A percentile compares a stretch with the other conserved stretches of the same genome.
Evolutionary conservation across 1,140 invertebrate species (phyloP).

Genomic region (Pseudoatta argentina): DNA sequence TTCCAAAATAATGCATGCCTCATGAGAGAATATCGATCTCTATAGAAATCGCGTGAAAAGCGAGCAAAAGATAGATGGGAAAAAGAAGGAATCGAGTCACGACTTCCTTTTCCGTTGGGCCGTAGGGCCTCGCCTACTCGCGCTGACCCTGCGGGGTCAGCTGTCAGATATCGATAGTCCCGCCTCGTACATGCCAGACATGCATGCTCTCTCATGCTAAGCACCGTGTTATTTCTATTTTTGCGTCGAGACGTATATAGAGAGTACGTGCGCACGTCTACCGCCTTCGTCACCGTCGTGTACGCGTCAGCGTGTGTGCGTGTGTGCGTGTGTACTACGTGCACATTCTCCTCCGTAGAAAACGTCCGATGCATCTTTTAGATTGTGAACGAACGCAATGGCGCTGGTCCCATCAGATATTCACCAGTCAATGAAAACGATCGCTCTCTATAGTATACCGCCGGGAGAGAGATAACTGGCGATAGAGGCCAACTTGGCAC

Average conservation of each 20-base stretch:
- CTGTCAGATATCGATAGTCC: constrained; percentile 78
- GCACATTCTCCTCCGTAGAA: not conserved
- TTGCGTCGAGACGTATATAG: constrained; percentile 48
- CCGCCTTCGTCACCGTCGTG: not conserved
- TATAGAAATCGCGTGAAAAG: constrained; percentile 9
- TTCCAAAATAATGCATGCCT: not conserved
- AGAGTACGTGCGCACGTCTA: constrained; percentile 26
- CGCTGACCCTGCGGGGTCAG: constrained; percentile 74
- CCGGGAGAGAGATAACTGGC: constrained; percentile 23
- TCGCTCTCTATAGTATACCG: constrained; percentile 15
- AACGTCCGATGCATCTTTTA: constrained; percentile 32
- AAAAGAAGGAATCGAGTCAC: constrained; percentile 64
- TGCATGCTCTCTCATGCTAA: constrained; percentile 74
- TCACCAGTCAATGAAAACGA: constrained; percentile 69
- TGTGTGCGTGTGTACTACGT: not conserved
- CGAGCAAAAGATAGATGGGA: constrained; percentile 4
- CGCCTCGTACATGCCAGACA: constrained; percentile 67
- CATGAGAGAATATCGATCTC: not conserved
- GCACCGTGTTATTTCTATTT: constrained; percentile 74
- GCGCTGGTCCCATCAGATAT: constrained; percentile 69
- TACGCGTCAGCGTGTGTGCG: not conserved
- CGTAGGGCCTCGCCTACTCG: constrained; percentile 70
- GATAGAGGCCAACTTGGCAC: constrained; percentile 33
- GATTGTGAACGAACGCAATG: constrained; percentile 39
- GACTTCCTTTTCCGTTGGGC: constrained; percentile 73